Evolutionary conservation across 30 jellyfish, hydroid and myxozoan genomes (phyloP), one percentile per base, ranked within the genome.

Genomic region (Aurelia aurita): DNA sequence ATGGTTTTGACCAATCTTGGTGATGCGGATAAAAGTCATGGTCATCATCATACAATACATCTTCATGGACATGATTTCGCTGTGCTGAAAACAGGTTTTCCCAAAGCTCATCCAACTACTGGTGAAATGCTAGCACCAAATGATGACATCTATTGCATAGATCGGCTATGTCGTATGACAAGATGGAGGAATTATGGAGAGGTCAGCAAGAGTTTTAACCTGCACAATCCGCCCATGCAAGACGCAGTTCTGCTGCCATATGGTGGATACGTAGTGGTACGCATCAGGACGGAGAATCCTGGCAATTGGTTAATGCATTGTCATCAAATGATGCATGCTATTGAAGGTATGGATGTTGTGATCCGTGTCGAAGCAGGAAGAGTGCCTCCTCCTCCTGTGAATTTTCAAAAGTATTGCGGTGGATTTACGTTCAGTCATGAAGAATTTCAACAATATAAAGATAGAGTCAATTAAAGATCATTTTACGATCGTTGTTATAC

Each of bases 41-140:
- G 98, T 29, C 94, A 91, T 82, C 96, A 97, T 25, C 98, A 93
- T 49, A 97, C 98, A 19, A 93, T 93, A 15, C 98, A 93, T 72
- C 89, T 93, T 2, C 98, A 93, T 70, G 98, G 98, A 13, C 97
- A 93, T 72, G 89, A 95, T 63, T 93, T 93, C 77, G 86, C 83
- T n/a, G 87, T 88, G 31, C 31, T 93, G 69, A 93, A 93, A 81
- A 82, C 93, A 58, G 98, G 95, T 19, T 88, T 82, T 70, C 96
- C 98, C 19, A 74, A 59, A 46, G 72, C 83, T 43, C 90, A 93
- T 45, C 77, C 72, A 16, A 31, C 44, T 4, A 93, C 98, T 59
- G 98, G 96, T 14, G 79, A 87, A 29, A 28, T 61, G 65, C 39
- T 26, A 13, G 69, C 72, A 5, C 19, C 22, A 25, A 87, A 87